Base-by-base conservation (phyloP, 2,113 vertebrate genomes). In the Heterotilapia buettikoferi region DNA sequence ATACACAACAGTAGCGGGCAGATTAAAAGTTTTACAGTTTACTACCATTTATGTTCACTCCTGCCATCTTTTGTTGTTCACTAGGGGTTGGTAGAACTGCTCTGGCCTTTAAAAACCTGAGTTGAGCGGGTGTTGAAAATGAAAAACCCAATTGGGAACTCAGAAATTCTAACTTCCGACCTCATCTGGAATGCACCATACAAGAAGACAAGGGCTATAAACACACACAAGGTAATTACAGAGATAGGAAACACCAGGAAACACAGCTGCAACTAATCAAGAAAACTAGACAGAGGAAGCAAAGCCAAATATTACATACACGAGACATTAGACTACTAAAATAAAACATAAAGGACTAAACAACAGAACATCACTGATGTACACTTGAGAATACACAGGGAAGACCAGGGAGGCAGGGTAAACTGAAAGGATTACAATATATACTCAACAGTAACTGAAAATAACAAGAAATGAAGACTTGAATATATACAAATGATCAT, bases 281-380 rank as follows among this genome's bases (percentile, higher is more conserved):
- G 59, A 63, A 12, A 63, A 63, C 31, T 36, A n/a, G 31, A 36
- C 31, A 63, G 40, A 10, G 18, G 18, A 63, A 63, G 59, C 16
- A 0, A 63, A 36, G 18, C 29, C 9, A 36, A 36, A 36, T 63
- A 63, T 19, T 63, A 63, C 1, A 1, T 63, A 63, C 29, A 36
- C 9, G 0, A n/a, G 59, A 63, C 9, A 7, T 16, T 16, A 31
- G 9, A 6, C 29, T 36, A 63, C 59, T 63, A 19, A 36, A 63
- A 36, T 12, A 1, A 63, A 7, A 36, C 6, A 0, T 10, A 33
- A 36, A 36, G 18, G 6, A 63, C 59, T 4, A 10, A 19, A 36
- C 59, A 63, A 0, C 31, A 10, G 9, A 36, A 63, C 59, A 63
- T 63, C 59, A 12, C 4, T 36, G 59, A 36, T 36, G 59, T 19